Base-by-base conservation (phyloP, 2,797 vertebrate species). In the Cuculus canorus region DNA sequence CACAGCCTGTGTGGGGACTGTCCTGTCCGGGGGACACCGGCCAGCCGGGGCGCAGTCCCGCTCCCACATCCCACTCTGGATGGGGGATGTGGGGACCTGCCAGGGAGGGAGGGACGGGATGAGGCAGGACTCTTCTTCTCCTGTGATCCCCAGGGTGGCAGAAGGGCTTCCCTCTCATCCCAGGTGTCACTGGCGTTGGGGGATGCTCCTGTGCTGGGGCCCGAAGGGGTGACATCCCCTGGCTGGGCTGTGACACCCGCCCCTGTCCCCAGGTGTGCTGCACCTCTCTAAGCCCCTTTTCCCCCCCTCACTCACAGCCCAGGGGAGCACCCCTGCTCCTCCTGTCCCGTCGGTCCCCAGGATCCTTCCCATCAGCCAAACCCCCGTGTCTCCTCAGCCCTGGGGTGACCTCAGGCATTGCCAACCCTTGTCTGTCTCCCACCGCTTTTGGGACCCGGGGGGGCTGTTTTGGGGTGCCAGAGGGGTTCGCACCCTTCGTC, bases 81-180 rank as follows among this genome's bases (percentile, higher is more conserved):
- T 56, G 32, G 21, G 1, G 1, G 17, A 77, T 18, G 84, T 22
- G 53, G 52, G 53, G 5, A 61, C 54, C 60, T n/a, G 52, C 43
- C 16, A 1, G 28, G 81, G 59, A 64, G 15, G 10, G 13, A 30
- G 7, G 60, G 64, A 37, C 17, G 41, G 39, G 41, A 21, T 3
- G 0, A 43, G 43, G 43, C 43, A 6, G 30, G 39, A 54, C 17
- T 68, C 11, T 30, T 57, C 63, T 43, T 54, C 60, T 8, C 47
- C 76, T 14, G 27, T 0, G 2, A 28, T 2, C 7, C 13, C 32
- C 25, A 3, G 4, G 6, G 17, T 9, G 50, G 7, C 30, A 73
- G 32, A 33, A 37, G 23, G 50, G 54, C 45, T 86, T 32, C 0
- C 2, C 21, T 53, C 35, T 59, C 47, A 50, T 9, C 72, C 47